These are phyloP conservation scores for Tragelaphus imberbis DNA, from an alignment of 2,113 vertebrate species.

Conservation along the genomic window DNA sequence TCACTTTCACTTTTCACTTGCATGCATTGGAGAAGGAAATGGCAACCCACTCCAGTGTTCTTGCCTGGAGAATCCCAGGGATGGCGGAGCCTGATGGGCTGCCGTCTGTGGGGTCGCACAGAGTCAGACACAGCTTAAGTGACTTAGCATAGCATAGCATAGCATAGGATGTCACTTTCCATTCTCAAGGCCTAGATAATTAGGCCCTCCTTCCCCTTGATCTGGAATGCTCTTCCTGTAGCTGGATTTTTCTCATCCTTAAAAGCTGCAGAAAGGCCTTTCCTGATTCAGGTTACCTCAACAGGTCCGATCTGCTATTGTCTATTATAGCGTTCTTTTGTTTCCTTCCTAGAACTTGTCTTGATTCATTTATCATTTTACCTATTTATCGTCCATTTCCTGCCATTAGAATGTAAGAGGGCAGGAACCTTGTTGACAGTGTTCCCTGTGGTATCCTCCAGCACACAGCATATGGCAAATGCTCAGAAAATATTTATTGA, in stretches of 20 bases:
- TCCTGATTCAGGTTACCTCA: neutral
- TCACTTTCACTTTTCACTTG: too few species aligned
- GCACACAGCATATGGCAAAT: neutral
- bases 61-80: too few species aligned
- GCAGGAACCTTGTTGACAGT: neutral
- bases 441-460: neutral
- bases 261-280: neutral
- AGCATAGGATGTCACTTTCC: neutral
- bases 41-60: too few species aligned
- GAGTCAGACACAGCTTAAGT: too few species aligned
- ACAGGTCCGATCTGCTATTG: neutral
- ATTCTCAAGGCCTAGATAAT: neutral
- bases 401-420: neutral
- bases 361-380: neutral
- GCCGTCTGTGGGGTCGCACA: too few species aligned
- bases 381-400: neutral
- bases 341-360: neutral
- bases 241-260: neutral
- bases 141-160: too few species aligned
- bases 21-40: too few species aligned
- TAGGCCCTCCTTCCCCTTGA: neutral
- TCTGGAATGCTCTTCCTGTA: neutral
- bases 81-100: too few species aligned
- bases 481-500: constrained; percentile 15
- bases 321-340: neutral